A percentile compares a stretch with the other conserved stretches of the same genome.
Evolutionary conservation across 2,888 invertebrate species (phyloP).

Genomic region (Tortrix viridana): DNA sequence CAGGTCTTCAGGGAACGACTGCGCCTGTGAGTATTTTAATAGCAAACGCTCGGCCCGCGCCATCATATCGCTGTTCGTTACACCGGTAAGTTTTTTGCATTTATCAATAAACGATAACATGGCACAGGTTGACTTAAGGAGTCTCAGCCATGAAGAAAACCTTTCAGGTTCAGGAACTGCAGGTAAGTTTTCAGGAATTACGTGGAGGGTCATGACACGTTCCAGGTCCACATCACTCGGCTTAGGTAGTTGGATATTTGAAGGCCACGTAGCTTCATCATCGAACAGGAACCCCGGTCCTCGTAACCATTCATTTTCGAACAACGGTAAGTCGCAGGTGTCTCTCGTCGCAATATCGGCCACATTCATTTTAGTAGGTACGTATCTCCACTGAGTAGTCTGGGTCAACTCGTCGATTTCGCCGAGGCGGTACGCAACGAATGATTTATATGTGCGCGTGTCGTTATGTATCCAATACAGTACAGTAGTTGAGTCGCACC

Average conservation of each 20-base stretch:
- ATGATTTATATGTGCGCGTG: conserved; percentile 39
- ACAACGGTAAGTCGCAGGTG: background rate
- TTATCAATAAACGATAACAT: conserved; percentile 6
- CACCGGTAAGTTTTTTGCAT: conserved; percentile 1
- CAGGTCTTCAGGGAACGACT: conserved; percentile 3
- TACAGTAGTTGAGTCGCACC: conserved; percentile 43
- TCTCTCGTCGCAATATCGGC: conserved; percentile 35
- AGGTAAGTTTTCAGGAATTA: conserved; percentile 1
- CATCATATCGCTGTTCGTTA: background rate
- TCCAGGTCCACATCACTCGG: background rate
- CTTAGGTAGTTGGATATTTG: background rate
- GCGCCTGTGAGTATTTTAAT: background rate
- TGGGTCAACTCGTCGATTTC: conserved; percentile 43
- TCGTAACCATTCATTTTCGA: background rate
- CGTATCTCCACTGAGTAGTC: conserved; percentile 45
- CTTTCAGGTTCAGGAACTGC: conserved; percentile 5
- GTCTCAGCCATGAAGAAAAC: conserved; percentile 7
- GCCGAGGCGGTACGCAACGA: conserved; percentile 42
- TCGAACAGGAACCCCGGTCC: background rate
- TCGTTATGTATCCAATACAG: conserved; percentile 42
- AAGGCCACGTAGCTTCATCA: background rate
- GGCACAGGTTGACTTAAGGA: background rate
- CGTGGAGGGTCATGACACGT: background rate
- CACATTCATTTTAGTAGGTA: conserved; percentile 43
- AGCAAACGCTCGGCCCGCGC: background rate